Percentiles rank a stretch among this genome's conserved stretches.
phyloP scores from a whole-genome alignment of 2,113 vertebrate species.

The Beaufortia kweichowensis region DNA sequence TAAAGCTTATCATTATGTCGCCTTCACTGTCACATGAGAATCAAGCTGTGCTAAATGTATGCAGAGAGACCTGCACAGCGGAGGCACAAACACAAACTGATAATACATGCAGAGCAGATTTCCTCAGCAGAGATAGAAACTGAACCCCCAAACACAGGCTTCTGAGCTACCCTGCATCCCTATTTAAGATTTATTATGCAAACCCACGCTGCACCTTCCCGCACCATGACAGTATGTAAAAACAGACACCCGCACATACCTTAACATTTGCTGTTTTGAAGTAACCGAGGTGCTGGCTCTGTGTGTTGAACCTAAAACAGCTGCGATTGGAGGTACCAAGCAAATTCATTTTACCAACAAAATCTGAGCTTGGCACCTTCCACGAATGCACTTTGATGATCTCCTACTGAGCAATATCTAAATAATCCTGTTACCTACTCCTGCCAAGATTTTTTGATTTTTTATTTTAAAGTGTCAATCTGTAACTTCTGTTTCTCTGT shows the following conservation, averaged over 20 bases:
- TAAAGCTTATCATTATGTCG: conserved; percentile 31
- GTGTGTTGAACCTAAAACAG: too few relatives aligned
- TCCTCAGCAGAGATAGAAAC: conserved; percentile 21
- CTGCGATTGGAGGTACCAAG: too few relatives aligned
- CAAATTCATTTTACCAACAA: too few relatives aligned
- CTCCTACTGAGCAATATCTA: too few relatives aligned
- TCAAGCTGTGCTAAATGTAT: conserved; percentile 35
- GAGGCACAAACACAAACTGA: conserved; percentile 30
- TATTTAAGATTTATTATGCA: not conserved
- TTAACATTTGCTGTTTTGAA: not conserved
- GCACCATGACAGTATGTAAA: not conserved
- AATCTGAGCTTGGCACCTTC: too few relatives aligned
- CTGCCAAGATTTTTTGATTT: too few relatives aligned
- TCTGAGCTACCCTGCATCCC: not conserved
- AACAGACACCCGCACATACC: not conserved
- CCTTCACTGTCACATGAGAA: conserved; percentile 33
- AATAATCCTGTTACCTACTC: too few relatives aligned
- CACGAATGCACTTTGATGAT: too few relatives aligned
- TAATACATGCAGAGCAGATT: conserved; percentile 44
- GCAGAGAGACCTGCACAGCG: conserved; percentile 20
- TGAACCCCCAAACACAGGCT: not conserved
- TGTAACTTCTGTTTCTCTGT: too few relatives aligned
- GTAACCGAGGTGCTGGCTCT: too few relatives aligned
- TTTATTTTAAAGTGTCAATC: too few relatives aligned
- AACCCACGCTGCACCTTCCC: not conserved